Percentiles rank a stretch among this genome's conserved stretches.
phyloP scores from a whole-genome alignment of 1,140 invertebrate genomes.

The Drosophila littoralis region DNA sequence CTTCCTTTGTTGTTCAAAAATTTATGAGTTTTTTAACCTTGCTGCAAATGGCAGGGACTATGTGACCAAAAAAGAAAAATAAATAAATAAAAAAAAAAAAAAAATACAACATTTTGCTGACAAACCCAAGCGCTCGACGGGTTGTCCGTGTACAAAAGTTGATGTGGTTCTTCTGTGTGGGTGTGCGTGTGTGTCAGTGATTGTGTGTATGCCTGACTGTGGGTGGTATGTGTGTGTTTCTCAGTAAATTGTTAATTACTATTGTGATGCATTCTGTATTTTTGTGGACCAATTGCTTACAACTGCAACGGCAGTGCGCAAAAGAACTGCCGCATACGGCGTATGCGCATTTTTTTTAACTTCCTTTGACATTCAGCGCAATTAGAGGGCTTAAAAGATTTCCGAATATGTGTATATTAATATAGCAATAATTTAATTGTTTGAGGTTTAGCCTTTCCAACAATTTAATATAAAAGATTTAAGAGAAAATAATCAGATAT shows the following conservation, averaged over 20 bases:
- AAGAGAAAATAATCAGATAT: no score
- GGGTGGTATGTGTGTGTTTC: neutral
- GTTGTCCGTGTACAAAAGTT: constrained; percentile 10
- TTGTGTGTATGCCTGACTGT: neutral
- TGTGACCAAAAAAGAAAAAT: constrained; percentile 16
- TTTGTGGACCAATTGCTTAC: constrained; percentile 13
- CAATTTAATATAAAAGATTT: no score
- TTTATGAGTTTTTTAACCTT: constrained; percentile 55
- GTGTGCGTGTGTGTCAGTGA: neutral
- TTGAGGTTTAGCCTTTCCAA: no score
- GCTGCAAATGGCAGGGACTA: constrained; percentile 26
- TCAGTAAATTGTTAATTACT: constrained; percentile 48
- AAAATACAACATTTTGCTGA: constrained; percentile 18
- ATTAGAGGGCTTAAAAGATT: constrained; percentile 2
- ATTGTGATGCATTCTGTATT: constrained; percentile 33
- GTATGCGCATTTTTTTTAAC: constrained; percentile 14
- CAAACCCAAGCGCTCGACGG: constrained; percentile 26
- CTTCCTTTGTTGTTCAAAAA: constrained; percentile 33
- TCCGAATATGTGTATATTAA: neutral
- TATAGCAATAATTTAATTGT: no score
- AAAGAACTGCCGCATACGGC: neutral
- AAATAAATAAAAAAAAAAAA: constrained; percentile 1
- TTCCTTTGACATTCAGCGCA: constrained; percentile 3
- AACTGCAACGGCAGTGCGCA: constrained; percentile 11
- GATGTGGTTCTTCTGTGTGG: neutral